phyloP scores from a whole-genome alignment of 1,140 invertebrate species.

The Sitobion miscanthi region DNA sequence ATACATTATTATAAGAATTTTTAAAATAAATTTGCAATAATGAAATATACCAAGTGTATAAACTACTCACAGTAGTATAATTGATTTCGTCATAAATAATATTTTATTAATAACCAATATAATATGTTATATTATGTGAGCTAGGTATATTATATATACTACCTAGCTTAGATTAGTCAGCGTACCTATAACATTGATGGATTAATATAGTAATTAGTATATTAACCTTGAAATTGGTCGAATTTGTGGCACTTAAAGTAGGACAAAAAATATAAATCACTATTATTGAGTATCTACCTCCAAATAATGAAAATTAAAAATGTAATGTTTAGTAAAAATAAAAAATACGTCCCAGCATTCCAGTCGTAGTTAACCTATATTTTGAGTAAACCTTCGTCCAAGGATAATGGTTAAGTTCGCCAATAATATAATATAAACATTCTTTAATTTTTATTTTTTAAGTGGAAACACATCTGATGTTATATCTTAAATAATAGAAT shows the following conservation, averaged over 20 bases:
- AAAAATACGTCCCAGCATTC: not conserved
- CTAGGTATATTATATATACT: not conserved
- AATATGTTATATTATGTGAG: not conserved
- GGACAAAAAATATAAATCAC: constrained; percentile 22
- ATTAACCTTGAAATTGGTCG: not conserved
- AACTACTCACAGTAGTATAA: not conserved
- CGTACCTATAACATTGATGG: constrained; percentile 19
- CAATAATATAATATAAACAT: not conserved
- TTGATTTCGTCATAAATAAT: not conserved
- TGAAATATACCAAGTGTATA: not conserved
- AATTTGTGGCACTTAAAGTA: not conserved
- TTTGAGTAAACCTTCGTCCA: not conserved
- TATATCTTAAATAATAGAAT: not conserved
- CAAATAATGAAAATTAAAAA: constrained; percentile 9
- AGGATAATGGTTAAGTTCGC: not conserved
- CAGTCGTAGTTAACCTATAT: not conserved
- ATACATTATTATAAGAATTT: not conserved
- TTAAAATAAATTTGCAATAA: not conserved
- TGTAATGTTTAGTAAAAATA: not conserved
- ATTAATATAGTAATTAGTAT: not conserved
- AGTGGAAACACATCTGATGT: not conserved
- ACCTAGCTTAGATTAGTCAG: not conserved
- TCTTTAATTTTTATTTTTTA: not conserved
- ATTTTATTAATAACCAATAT: not conserved
- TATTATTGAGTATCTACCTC: not conserved